Evolutionary conservation across 1,140 invertebrate genomes (phyloP), one percentile per base, ranked within the genome.

Genomic region (Lutraria rhynchaena): DNA sequence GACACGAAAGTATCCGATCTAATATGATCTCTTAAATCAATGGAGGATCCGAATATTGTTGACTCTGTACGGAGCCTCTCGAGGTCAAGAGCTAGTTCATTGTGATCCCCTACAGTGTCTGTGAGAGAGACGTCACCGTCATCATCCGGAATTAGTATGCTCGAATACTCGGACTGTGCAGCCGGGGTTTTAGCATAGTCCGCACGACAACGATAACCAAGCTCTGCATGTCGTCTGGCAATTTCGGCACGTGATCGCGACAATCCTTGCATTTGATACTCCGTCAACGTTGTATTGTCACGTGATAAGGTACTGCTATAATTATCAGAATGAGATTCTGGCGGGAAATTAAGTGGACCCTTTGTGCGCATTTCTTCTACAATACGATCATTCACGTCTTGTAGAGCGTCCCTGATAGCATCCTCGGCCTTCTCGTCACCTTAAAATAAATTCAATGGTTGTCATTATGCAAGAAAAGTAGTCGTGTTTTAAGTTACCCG

Each of bases 391-490:
- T 87, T 87, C 27, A 88, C 76, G 15, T 88, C 87, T 35, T 87
- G 82, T 4, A 87, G 46, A 11, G 87, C 87, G 51, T 82, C 83
- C 31, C 85, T 77, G 44, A 88, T 86, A 13, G 87, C 87, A 15
- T 63, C 67, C 55, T 87, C 83, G 9, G 87, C 85, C 53, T 74
- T 53, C 31, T 81, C 67, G 75, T 88, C 87, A 58, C 83, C 86
- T 80, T n/a, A n/a, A n/a, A n/a, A n/a, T n/a, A n/a, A n/a, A n/a
- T n/a, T n/a, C n/a, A n/a, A n/a, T n/a, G n/a, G n/a, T n/a, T n/a
- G n/a, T n/a, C n/a, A n/a, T n/a, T n/a, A n/a, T n/a, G n/a, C n/a
- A n/a, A n/a, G n/a, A n/a, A n/a, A n/a, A n/a, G n/a, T n/a, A n/a
- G n/a, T n/a, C n/a, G n/a, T n/a, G n/a, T n/a, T n/a, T n/a, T n/a